phyloP scores from a whole-genome alignment of 2,888 invertebrate genomes.

The Eupithecia tripunctaria region DNA sequence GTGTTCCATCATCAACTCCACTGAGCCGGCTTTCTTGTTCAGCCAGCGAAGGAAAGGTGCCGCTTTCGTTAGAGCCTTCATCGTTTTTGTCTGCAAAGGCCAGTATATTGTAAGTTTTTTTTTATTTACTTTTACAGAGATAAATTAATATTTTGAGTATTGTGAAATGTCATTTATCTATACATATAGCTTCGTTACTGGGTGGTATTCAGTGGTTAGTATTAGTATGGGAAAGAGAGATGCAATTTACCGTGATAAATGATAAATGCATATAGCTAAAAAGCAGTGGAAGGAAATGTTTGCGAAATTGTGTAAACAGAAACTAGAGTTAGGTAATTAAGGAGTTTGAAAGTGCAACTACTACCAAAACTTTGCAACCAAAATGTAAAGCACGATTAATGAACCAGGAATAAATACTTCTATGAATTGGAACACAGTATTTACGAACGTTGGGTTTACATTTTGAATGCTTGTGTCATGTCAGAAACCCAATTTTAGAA shows the following conservation, averaged over 20 bases:
- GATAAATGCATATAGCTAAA: background rate
- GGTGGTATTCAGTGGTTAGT: background rate
- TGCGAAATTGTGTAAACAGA: conserved; percentile 5
- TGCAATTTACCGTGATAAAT: background rate
- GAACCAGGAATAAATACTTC: background rate
- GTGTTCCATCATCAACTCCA: conserved; percentile 83
- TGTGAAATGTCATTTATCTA: background rate
- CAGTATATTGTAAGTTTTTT: background rate
- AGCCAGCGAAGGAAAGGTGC: conserved; percentile 82
- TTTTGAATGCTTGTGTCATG: background rate
- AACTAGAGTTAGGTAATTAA: conserved; percentile 30
- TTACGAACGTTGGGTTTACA: background rate
- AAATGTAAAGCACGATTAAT: conserved; percentile 32
- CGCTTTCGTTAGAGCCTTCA: conserved; percentile 71
- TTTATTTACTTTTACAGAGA: background rate
- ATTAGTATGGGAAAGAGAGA: background rate
- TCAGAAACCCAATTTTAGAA: background rate
- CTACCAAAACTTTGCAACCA: conserved; percentile 44
- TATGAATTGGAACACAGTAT: background rate
- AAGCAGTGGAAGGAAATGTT: background rate
- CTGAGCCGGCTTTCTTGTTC: conserved; percentile 78
- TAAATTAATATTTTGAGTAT: background rate
- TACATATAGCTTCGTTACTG: background rate
- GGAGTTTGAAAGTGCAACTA: conserved; percentile 50
- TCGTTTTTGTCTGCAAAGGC: conserved; percentile 70